Evolutionary conservation across 2,888 invertebrate genomes (phyloP), one percentile per base, ranked within the genome.

Genomic region (Hemistola chrysoprasaria): DNA sequence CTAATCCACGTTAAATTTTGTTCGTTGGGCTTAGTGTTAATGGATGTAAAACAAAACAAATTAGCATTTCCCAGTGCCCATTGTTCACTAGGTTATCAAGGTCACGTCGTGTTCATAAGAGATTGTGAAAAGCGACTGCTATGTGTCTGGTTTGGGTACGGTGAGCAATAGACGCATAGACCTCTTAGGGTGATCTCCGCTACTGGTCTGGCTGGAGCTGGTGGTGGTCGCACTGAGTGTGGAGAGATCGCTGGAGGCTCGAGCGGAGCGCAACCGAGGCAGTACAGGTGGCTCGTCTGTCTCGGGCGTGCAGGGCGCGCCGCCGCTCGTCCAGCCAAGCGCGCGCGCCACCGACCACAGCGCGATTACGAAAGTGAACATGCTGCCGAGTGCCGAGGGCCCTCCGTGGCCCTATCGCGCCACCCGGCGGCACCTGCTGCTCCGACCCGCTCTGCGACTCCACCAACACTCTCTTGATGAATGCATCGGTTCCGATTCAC

Each of bases 281-380:
- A 86, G 72, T 64, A 78, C 67, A 31, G 87, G 85, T 42, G 69
- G 62, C 53, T 86, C 88, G 45, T 88, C 88, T 44, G 69, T 67
- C 42, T 85, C 84, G 38, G 83, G 83, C 27, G 84, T 73, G 44
- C 63, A 45, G 42, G 72, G 63, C 50, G 53, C 64, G 37, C 62
- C 59, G 37, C 79, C 82, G 66, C 72, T 71, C 53, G 78, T 63
- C 83, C 80, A 82, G 65, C 88, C 82, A 64, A 92, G 80, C 79
- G 90, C 91, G 73, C 92, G 91, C 69, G 91, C 90, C 56, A 90
- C 87, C 65, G 91, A 90, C 92, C 92, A 92, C 81, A 91, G 79
- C 78, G 92, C 88, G 68, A 91, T 90, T 65, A 92, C 87, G 67
- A 92, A 75, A 68, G 92, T 91, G 79, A 92, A 81, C 92, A 92